Base-by-base conservation (phyloP, 1,140 invertebrate species). In the Neoseiulus cucumeris region DNA sequence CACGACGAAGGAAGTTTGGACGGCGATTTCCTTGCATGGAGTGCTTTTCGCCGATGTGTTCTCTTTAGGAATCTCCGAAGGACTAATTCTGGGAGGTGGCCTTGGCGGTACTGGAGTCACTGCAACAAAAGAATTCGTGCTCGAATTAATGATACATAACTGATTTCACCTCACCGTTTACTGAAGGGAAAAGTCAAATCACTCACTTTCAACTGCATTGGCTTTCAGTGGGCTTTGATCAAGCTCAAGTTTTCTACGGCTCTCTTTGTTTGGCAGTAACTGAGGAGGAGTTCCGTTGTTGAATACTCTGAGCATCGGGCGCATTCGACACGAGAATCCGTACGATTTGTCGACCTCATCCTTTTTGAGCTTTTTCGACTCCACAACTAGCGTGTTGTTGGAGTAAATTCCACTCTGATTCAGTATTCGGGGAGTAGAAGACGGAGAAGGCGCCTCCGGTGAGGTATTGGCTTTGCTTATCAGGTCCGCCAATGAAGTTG, bases 321-420 rank as follows among this genome's bases (percentile, higher is more conserved):
- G 51, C 51, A 59, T 59, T n/a, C 51, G 17, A 25, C 51, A 59
- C 51, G 51, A 2, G 33, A 59, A 59, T 59, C 51, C 51, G 51
- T 59, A 59, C 2, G 51, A 59, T 59, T 33, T 59, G 22, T 59
- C 51, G 14, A 59, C 51, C 22, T 59, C 51, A 20, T 59, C 51
- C 22, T 59, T 59, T 25, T 59, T 59, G 14, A 59, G 22, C 22
- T 59, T 59, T 2, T 59, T 59, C 4, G 17, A 20, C 33, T 25
- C 51, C 1, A 59, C 51, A 2, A 59, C 51, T 14, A 59, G 22
- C 51, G 17, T 20, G 22, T 59, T 59, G 14, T 59, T 59, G 2
- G 51, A 25, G 9, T 25, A 59, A 20, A 20, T 59, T 25, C 51
- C 51, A 20, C 51, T 25, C 51, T 59, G 51, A 25, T 59, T 59